phyloP scores from a whole-genome alignment of 2,888 invertebrate genomes.

The Cetonia aurata region DNA sequence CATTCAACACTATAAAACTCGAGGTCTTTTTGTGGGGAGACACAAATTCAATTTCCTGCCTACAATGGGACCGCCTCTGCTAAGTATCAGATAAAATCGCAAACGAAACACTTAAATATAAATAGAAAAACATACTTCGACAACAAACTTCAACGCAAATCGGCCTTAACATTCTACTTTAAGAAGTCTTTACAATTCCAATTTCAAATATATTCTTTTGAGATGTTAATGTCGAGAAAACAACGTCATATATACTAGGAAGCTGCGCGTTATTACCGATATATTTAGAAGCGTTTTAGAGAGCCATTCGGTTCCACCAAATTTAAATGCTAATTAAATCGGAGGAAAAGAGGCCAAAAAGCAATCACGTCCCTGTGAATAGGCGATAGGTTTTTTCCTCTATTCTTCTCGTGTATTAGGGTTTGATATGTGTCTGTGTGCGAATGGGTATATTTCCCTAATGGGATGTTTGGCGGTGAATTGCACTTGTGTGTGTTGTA shows the following conservation, averaged over 20 bases:
- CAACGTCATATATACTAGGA: background rate
- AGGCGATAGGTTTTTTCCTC: slow-evolving; percentile 11
- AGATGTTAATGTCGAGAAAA: slow-evolving; percentile 18
- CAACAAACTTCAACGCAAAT: slow-evolving; percentile 5
- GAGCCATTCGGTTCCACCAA: slow-evolving; percentile 16
- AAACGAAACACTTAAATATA: too few species aligned
- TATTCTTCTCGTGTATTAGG: background rate
- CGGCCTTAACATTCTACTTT: slow-evolving; percentile 4
- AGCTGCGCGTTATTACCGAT: background rate
- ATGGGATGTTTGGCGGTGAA: slow-evolving; percentile 34
- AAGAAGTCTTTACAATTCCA: background rate
- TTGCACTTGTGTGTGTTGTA: slow-evolving; percentile 23
- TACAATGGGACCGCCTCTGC: background rate
- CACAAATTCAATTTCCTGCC: slow-evolving; percentile 23
- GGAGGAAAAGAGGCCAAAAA: slow-evolving; percentile 21
- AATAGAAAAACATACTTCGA: background rate
- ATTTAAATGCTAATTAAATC: slow-evolving; percentile 37
- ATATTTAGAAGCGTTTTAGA: slow-evolving; percentile 10
- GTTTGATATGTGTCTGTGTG: background rate
- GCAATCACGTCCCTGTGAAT: slow-evolving; percentile 8
- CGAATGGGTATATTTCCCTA: slow-evolving; percentile 12
- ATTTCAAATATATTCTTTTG: slow-evolving; percentile 21
- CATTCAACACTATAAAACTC: too few species aligned
- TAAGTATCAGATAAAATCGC: slow-evolving; percentile 23
- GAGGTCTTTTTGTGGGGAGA: slow-evolving; percentile 2